phyloP scores from a whole-genome alignment of 2,113 vertebrate genomes.

The Sciurus niger region DNA sequence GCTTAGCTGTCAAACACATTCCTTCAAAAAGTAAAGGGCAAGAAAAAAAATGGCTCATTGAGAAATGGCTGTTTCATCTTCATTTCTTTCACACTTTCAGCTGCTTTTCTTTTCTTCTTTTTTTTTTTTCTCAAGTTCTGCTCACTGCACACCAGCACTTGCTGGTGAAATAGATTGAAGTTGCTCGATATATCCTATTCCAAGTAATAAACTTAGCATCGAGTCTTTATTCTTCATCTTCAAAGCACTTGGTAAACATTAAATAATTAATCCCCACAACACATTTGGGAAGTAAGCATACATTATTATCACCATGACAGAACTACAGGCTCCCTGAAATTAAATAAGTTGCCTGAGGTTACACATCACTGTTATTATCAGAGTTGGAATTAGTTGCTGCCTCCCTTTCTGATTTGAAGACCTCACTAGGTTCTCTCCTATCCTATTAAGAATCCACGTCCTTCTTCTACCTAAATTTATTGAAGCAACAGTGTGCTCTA shows the following conservation, averaged over 20 bases:
- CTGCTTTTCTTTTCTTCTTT: not conserved
- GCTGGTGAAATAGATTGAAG: not conserved
- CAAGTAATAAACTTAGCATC: slow-evolving; percentile 35
- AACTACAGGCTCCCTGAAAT: slow-evolving; percentile 64
- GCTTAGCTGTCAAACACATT: slow-evolving; percentile 62
- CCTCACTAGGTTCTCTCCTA: not conserved
- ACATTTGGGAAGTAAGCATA: slow-evolving; percentile 51
- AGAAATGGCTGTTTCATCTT: slow-evolving; percentile 60
- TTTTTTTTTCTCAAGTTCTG: not conserved
- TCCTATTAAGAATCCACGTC: not conserved
- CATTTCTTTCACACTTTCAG: not conserved
- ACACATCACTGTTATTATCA: not conserved
- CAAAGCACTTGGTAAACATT: slow-evolving; percentile 75
- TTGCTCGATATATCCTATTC: not conserved
- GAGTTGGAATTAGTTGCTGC: not conserved
- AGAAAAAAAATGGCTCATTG: not conserved
- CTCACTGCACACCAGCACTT: not conserved
- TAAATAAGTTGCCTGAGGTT: not conserved
- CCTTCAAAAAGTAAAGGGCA: slow-evolving; percentile 42
- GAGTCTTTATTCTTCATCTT: slow-evolving; percentile 57
- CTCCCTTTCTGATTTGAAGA: not conserved
- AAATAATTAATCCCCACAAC: slow-evolving; percentile 76
- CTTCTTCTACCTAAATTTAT: slow-evolving; percentile 8
- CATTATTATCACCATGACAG: slow-evolving; percentile 37
- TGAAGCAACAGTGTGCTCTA: not conserved